Conservation (phyloP, 1,140 invertebrate species). For the Portunus trituberculatus region DNA sequence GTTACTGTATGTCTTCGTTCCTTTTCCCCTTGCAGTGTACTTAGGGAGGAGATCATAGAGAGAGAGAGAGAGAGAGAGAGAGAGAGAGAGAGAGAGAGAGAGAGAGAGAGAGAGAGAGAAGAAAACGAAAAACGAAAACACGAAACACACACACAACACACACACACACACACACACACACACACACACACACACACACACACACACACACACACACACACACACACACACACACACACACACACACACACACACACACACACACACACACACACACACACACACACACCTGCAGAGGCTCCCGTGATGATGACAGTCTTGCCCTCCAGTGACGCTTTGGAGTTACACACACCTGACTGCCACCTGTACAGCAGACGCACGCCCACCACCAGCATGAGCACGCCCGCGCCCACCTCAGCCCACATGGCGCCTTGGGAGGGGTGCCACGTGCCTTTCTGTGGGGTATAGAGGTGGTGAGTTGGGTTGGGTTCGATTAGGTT, state of each 20-base stretch:
- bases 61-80: conserved; percentile 30
- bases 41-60: neutral
- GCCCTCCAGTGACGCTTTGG: conserved; percentile 80
- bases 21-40: no score
- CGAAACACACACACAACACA: neutral
- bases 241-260: neutral
- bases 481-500: no score
- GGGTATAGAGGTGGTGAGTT: no score
- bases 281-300: conserved; percentile 83
- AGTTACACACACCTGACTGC: conserved; percentile 42
- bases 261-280: neutral
- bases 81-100: neutral
- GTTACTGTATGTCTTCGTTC: no score
- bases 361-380: conserved; percentile 48
- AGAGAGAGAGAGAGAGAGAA: conserved; percentile 25
- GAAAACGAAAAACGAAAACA: neutral
- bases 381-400: conserved; percentile 31
- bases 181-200: neutral
- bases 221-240: neutral
- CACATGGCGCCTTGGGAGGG: neutral
- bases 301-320: conserved; percentile 89
- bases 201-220: neutral
- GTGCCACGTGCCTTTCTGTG: no score
- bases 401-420: neutral
- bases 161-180: neutral